phyloP scores from a whole-genome alignment of 2,113 vertebrate species.

The Cebus imitator region DNA sequence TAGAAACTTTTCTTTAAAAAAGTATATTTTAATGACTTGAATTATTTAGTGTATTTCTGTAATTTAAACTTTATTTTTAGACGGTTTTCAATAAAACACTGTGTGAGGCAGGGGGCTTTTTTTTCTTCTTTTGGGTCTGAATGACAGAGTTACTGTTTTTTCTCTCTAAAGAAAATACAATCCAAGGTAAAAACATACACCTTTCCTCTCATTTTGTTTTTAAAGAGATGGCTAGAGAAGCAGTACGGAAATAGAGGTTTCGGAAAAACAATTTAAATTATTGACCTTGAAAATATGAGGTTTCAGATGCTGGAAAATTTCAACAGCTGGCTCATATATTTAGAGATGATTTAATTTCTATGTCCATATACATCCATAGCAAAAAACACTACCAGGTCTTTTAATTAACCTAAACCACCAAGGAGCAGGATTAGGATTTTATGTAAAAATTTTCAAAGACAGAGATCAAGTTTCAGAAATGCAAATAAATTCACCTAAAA shows the following conservation, averaged over 20 bases:
- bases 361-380: neutral
- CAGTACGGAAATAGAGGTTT: neutral
- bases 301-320: constrained; percentile 49
- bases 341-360: constrained; percentile 36
- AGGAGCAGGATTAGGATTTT: neutral
- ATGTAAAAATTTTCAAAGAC: constrained; percentile 16
- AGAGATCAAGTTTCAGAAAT: constrained; percentile 18
- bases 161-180: constrained; percentile 15
- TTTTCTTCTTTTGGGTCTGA: neutral
- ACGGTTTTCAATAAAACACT: constrained; percentile 25
- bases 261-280: neutral
- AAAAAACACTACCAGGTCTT: neutral
- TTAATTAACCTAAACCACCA: constrained; percentile 4
- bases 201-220: constrained; percentile 3
- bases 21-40: neutral
- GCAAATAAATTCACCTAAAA: neutral
- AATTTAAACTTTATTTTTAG: constrained; percentile 27
- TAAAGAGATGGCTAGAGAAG: neutral
- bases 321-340: neutral
- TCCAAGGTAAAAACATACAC: neutral
- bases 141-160: constrained; percentile 4
- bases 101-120: neutral
- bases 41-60: constrained; percentile 13
- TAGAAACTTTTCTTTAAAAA: constrained; percentile 2
- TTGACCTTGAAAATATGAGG: constrained; percentile 37